phyloP scores from a whole-genome alignment of 2,113 vertebrate species.

The Larimichthys polyactis region DNA sequence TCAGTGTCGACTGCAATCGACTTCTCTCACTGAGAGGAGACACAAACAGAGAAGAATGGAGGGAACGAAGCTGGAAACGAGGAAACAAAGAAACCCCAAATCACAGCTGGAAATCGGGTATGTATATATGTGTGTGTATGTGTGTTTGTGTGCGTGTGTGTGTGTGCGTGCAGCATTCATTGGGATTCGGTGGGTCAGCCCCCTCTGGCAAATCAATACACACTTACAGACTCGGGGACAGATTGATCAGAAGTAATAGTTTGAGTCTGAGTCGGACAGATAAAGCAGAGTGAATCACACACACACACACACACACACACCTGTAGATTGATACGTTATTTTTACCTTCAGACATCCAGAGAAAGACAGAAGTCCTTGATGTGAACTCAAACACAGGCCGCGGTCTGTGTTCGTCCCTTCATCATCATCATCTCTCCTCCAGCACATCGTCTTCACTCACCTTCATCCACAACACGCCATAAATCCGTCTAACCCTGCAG shows the following conservation, averaged over 20 bases:
- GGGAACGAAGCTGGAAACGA: constrained; percentile 14
- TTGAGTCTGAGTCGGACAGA: constrained; percentile 6
- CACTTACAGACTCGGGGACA: constrained; percentile 13
- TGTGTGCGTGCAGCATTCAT: constrained; percentile 21
- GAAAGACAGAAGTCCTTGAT: too few relatives aligned
- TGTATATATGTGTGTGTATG: background rate
- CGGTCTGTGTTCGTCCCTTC: too few relatives aligned
- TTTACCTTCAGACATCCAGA: too few relatives aligned
- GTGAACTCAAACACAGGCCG: too few relatives aligned
- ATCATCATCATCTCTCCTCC: too few relatives aligned
- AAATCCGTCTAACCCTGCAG: too few relatives aligned
- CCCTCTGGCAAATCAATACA: constrained; percentile 70
- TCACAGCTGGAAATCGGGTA: constrained; percentile 51
- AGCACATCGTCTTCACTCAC: too few relatives aligned
- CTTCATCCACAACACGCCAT: too few relatives aligned
- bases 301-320: background rate
- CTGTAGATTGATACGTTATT: too few relatives aligned
- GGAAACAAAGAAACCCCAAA: constrained; percentile 24
- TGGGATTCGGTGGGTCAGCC: constrained; percentile 43
- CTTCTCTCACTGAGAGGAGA: constrained; percentile 39
- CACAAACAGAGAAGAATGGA: constrained; percentile 5
- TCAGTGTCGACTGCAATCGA: constrained; percentile 47
- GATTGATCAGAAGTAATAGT: constrained; percentile 43
- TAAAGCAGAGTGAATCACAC: constrained; percentile 17
- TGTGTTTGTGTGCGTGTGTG: constrained; percentile 10